These are phyloP conservation scores for Doryteuthis pealeii DNA, from an alignment of 1,140 invertebrate species.

Conservation along the genomic window DNA sequence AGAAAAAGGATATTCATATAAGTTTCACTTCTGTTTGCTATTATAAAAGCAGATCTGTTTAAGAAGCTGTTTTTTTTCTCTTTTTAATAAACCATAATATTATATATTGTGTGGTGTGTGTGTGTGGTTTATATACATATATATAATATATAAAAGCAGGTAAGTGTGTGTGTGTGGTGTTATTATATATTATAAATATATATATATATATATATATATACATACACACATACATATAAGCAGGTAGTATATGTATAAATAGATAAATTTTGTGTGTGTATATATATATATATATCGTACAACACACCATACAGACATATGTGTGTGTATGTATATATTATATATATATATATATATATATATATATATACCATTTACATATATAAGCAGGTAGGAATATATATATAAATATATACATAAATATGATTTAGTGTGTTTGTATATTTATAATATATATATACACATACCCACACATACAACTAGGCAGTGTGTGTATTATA, in stretches of 20 bases:
- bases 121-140: neutral
- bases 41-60: no score
- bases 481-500: neutral
- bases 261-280: neutral
- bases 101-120: no score
- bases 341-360: neutral
- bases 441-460: neutral
- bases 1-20: no score
- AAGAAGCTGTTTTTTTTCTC: no score
- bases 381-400: neutral
- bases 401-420: neutral
- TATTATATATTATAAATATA: no score
- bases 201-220: neutral
- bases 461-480: neutral
- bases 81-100: no score
- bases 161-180: no score
- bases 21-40: no score
- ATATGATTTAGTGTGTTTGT: neutral
- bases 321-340: neutral
- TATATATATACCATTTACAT: neutral
- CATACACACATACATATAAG: neutral
- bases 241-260: neutral
- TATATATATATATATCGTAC: neutral
- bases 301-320: neutral
- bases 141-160: no score